phyloP scores from a whole-genome alignment of 37 sponge, comb jelly and placozoan species.

The Bolinopsis microptera region DNA sequence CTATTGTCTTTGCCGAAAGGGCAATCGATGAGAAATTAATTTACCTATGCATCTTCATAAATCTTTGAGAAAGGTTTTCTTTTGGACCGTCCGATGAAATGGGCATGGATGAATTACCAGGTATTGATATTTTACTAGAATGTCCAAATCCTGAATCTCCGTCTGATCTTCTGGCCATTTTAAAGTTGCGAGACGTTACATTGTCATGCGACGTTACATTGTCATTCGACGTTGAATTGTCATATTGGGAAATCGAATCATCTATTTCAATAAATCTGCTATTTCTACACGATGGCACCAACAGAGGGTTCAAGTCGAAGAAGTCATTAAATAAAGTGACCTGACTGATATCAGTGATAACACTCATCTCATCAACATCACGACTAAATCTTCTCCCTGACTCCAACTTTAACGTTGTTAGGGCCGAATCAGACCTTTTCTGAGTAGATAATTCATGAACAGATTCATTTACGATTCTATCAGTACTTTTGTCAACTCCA shows the following conservation, averaged over 20 bases:
- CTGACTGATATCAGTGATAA: neutral
- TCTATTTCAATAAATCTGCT: neutral
- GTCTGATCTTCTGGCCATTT: neutral
- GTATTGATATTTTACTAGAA: neutral
- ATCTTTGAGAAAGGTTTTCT: neutral
- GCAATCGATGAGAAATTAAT: no score
- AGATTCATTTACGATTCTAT: neutral
- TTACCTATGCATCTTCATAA: neutral
- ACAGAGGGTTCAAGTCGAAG: conserved; percentile 14
- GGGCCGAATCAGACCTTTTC: neutral
- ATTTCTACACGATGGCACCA: neutral
- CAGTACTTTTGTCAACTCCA: neutral
- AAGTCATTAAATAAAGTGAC: neutral
- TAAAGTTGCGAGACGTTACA: no score
- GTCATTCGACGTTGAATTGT: neutral
- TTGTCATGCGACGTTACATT: no score
- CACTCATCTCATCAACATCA: neutral
- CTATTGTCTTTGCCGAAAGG: no score
- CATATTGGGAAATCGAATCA: neutral
- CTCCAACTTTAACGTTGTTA: neutral
- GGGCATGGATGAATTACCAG: neutral
- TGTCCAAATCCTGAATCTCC: neutral
- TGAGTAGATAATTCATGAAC: neutral
- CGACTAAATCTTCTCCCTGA: neutral
- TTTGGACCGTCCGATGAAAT: neutral